Evolutionary conservation across 2,113 vertebrate genomes (phyloP), one percentile per base, ranked within the genome.

Genomic region (Stercorarius parasiticus): DNA sequence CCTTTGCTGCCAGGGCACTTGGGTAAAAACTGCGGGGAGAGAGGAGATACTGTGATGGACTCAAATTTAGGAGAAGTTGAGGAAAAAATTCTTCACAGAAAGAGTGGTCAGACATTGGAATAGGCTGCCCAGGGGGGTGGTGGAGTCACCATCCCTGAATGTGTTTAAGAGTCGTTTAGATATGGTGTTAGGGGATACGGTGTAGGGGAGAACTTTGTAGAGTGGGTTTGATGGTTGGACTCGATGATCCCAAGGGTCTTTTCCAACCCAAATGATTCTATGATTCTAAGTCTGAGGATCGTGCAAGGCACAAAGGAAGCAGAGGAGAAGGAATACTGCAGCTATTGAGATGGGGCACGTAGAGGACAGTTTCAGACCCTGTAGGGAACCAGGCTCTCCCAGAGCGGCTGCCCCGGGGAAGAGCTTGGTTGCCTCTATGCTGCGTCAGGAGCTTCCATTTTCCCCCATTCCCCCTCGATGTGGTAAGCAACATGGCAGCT

Each of bases 401-500:
- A 53, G 65, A 79, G 64, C 53, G 50, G 64, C 69, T 84, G 47
- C 12, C 17, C 20, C 4, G 2, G 38, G 12, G 20, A 38, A 29
- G 38, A 56, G 40, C 29, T 21, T 50, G 27, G 26, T 73, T 65
- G 17, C 45, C 38, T 82, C 43, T 59, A 3, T 71, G 55, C 86
- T 38, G 13, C 7, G 18, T 29, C 64, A 82, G 73, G 52, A 69
- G 38, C 18, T 61, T 30, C 23, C 11, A 4, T 52, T 69, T 73
- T 2, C 29, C 58, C 36, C 13, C 2, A 2, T 21, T 70, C 4
- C 6, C 19, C 30, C 55, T 47, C 2, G 4, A 23, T 9, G 5
- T 43, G 21, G 29, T 30, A 8, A 2, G 8, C 45, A 70, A 45
- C 11, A 1, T 40, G 40, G 66, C 53, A 84, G 69, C 55, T 67